A percentile compares a stretch with the other conserved stretches of the same genome.
phyloP scores from a whole-genome alignment of 2,888 invertebrate genomes.

The Euproctis similis region DNA sequence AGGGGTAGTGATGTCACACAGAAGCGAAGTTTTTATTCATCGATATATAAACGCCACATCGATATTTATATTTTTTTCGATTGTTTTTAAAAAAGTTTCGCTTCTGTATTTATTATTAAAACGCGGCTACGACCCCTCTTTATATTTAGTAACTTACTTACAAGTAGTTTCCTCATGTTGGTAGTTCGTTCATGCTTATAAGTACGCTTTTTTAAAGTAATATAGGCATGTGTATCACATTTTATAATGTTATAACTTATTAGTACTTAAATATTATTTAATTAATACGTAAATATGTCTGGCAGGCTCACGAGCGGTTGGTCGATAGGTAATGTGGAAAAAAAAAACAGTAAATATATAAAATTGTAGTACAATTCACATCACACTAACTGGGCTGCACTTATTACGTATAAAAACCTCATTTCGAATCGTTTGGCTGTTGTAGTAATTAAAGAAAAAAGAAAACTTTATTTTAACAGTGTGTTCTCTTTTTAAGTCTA shows the following conservation, averaged over 20 bases:
- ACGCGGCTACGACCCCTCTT: no score
- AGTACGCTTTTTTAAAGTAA: conserved; percentile 27
- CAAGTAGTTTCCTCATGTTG: not conserved
- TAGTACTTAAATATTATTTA: conserved; percentile 8
- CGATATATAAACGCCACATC: no score
- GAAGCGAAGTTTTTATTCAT: no score
- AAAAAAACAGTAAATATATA: conserved; percentile 21
- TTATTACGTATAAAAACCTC: conserved; percentile 2
- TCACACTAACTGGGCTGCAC: conserved; percentile 24
- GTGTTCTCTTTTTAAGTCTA: conserved; percentile 19
- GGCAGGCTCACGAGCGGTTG: conserved; percentile 48
- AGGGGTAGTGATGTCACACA: no score
- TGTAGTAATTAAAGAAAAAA: conserved; percentile 17
- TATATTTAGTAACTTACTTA: not conserved
- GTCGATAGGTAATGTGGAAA: conserved; percentile 50
- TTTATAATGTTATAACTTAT: conserved; percentile 5
- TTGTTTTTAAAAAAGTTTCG: no score
- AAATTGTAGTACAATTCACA: conserved; percentile 18
- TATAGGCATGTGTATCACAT: conserved; percentile 40
- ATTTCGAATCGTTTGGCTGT: conserved; percentile 21
- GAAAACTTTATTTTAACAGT: conserved; percentile 23
- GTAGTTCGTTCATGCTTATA: no score
- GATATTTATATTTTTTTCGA: no score
- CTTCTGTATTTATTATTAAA: no score
- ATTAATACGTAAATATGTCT: conserved; percentile 22